Percentiles rank a stretch among this genome's conserved stretches.
phyloP scores from a whole-genome alignment of 2,888 invertebrate genomes.

The Vanessa cardui region DNA sequence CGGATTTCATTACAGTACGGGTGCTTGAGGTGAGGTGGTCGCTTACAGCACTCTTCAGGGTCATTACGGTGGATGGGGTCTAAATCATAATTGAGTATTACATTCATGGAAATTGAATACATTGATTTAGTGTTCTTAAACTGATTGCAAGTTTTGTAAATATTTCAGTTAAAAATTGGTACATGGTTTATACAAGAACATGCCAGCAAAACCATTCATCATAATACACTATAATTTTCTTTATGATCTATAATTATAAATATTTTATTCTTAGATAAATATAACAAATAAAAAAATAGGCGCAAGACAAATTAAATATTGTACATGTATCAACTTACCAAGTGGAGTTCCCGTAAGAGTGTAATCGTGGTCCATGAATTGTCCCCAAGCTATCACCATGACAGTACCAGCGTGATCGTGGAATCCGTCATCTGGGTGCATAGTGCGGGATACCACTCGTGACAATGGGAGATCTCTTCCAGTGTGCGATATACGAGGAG shows the following conservation, averaged over 20 bases:
- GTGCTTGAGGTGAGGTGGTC: constrained; percentile 91
- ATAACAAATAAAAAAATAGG: background rate
- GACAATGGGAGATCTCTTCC: constrained; percentile 91
- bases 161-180: too few species aligned
- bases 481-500: constrained; percentile 90
- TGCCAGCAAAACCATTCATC: too few species aligned
- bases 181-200: too few species aligned
- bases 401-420: constrained; percentile 97
- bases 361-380: constrained; percentile 97
- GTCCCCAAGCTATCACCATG: constrained; percentile 97
- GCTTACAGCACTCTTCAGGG: constrained; percentile 94
- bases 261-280: background rate
- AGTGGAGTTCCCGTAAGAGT: constrained; percentile 94
- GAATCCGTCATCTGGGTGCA: constrained; percentile 96
- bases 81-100: constrained; percentile 52
- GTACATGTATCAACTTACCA: constrained; percentile 78
- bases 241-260: too few species aligned
- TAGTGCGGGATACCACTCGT: constrained; percentile 92
- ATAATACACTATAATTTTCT: too few species aligned
- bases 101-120: background rate
- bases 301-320: too few species aligned
- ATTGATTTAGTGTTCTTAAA: too few species aligned
- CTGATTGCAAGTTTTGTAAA: too few species aligned
- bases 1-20: constrained; percentile 95
- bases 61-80: constrained; percentile 94